Evolutionary conservation across 2,113 vertebrate genomes (phyloP), one percentile per base, ranked within the genome.

Genomic region (Hylia prasina): DNA sequence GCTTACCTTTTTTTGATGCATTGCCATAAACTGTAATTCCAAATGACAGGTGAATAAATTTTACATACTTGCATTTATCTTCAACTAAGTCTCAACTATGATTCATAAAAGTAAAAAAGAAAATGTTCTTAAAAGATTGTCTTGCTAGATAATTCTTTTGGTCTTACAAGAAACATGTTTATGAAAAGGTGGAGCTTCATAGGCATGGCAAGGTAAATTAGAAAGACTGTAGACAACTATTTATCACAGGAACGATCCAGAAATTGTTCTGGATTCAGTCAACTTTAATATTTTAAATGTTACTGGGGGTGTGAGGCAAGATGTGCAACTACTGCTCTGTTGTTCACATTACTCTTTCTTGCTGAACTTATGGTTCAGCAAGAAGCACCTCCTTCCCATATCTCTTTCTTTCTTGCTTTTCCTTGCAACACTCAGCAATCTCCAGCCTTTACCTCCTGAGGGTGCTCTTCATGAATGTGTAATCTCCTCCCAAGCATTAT

Each of bases 281-380:
- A 1, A 7, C 28, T 66, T 80, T 80, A 45, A 72, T 39, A 10
- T 16, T 64, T 64, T 35, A 35, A 47, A 4, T 25, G 19, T 18
- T 56, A 63, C 11, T 58, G 10, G 4, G 51, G 12, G 1, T 66
- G 28, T 42, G 28, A 71, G 15, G 28, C 20, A 53, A 57, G 50
- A 77, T 4, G 3, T n/a, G 7, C 13, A 66, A 22, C 11, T 35
- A 6, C 12, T 60, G 5, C 22, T 63, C 33, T 66, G 23, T 13
- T 57, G 54, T 39, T 83, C 47, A 37, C 2, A 5, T 13, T 10
- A 13, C 12, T 72, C 22, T 75, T 75, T 83, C 23, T 68, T 2
- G 1, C 7, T 70, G 42, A 73, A 45, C 1, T 37, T 69, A 13
- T 0, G 0, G 15, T 18, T 7, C 24, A n/a, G n/a, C n/a, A n/a